phyloP scores from a whole-genome alignment of 2,888 invertebrate genomes.

The Deladenus siricidicola region DNA sequence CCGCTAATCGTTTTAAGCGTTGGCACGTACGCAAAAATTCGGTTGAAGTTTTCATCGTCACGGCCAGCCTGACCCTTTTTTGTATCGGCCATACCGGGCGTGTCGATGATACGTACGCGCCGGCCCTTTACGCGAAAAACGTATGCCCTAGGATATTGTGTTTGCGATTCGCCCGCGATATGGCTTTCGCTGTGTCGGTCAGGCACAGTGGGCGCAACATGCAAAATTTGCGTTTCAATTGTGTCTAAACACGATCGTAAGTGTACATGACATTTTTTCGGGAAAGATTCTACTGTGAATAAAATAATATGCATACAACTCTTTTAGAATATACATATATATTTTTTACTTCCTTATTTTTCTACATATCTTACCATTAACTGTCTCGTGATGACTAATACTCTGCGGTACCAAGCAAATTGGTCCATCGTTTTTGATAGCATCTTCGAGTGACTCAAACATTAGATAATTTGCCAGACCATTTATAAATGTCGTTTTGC shows the following conservation, averaged over 20 bases:
- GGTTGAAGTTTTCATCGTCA: constrained; percentile 32
- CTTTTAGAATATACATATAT: no score
- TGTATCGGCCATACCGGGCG: constrained; percentile 40
- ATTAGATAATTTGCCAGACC: constrained; percentile 2
- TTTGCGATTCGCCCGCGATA: constrained; percentile 10
- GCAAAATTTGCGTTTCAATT: no score
- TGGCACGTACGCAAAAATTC: constrained; percentile 14
- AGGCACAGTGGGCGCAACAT: no score
- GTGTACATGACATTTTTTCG: no score
- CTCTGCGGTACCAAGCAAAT: no score
- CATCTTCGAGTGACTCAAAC: constrained; percentile 4
- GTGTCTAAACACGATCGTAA: no score
- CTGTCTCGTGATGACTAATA: no score
- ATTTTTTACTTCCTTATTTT: no score
- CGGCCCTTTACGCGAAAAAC: neutral
- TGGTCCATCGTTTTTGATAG: neutral
- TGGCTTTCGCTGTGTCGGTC: no score
- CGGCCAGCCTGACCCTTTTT: constrained; percentile 29
- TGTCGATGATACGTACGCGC: constrained; percentile 32
- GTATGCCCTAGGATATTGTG: constrained; percentile 13
- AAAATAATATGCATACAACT: no score
- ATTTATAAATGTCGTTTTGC: constrained; percentile 7
- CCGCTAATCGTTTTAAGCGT: constrained; percentile 22
- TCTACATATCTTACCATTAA: no score
- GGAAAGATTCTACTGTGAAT: no score